Conservation (phyloP, 2,113 vertebrate genomes). For the Microcebus griseorufus region DNA sequence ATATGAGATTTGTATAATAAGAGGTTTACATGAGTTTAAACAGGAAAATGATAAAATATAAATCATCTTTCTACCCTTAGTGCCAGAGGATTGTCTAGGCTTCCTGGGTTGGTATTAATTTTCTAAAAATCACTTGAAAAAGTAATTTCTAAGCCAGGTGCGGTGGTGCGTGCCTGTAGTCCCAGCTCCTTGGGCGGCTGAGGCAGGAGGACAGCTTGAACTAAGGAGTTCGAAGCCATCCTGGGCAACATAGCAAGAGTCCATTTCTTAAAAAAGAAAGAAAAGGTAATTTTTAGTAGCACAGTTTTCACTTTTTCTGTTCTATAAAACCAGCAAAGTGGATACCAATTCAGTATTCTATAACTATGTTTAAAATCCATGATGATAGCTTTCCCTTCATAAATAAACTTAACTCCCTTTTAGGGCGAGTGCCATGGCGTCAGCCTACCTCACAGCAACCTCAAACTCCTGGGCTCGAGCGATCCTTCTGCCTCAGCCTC, state of each 20-base stretch:
- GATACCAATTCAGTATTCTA: background rate
- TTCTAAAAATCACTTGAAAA: slow-evolving; percentile 30
- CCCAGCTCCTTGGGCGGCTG: background rate
- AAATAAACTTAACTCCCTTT: background rate
- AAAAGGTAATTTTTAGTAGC: slow-evolving; percentile 23
- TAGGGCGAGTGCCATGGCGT: no score
- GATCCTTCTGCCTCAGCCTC: no score
- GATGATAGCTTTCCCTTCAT: background rate
- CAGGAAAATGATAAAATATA: slow-evolving; percentile 5
- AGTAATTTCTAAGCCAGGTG: background rate
- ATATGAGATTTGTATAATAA: slow-evolving; percentile 11
- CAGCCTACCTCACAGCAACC: no score
- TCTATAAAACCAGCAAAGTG: slow-evolving; percentile 24
- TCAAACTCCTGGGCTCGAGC: no score
- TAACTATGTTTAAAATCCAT: background rate
- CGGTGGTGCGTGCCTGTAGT: background rate
- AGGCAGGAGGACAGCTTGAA: no score
- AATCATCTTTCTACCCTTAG: background rate
- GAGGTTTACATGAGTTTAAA: slow-evolving; percentile 19
- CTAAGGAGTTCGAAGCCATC: no score
- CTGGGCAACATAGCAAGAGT: no score
- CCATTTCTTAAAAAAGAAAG: no score
- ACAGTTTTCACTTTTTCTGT: slow-evolving; percentile 31
- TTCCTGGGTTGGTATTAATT: slow-evolving; percentile 2
- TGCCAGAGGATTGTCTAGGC: background rate